Percentiles rank a stretch among this genome's conserved stretches.
Evolutionary conservation across 2,113 vertebrate species (phyloP).

Genomic region (Myiagra hebetior): DNA sequence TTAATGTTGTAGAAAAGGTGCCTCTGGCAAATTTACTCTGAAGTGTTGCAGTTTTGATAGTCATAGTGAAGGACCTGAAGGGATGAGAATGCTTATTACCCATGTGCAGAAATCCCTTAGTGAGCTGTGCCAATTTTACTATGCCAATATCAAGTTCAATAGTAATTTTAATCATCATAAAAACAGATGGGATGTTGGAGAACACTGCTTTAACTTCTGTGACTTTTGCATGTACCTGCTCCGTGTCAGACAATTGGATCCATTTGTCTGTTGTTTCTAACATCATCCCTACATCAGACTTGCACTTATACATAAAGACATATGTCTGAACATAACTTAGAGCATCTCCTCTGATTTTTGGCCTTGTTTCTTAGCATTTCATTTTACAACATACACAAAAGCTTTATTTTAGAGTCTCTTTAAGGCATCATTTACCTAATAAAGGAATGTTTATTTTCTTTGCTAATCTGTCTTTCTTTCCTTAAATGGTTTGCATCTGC

Average conservation of each 20-base stretch:
- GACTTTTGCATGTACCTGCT: background rate
- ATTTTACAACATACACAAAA: background rate
- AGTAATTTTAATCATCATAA: constrained; percentile 29
- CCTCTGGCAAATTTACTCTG: background rate
- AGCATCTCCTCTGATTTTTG: background rate
- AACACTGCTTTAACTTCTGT: background rate
- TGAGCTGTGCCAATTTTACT: background rate
- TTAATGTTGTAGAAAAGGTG: background rate
- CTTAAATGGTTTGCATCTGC: background rate
- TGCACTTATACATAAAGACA: background rate
- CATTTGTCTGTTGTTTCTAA: background rate
- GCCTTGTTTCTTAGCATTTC: background rate
- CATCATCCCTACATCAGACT: background rate
- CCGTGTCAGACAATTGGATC: background rate
- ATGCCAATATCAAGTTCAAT: background rate
- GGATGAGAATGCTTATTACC: background rate
- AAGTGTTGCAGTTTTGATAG: background rate
- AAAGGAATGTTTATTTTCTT: background rate
- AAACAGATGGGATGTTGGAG: background rate
- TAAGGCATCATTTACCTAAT: background rate
- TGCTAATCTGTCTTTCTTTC: background rate
- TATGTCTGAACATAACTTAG: background rate
- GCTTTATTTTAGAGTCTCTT: background rate
- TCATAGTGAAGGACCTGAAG: background rate
- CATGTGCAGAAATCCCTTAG: background rate